Evolutionary conservation across 2,113 vertebrate genomes (phyloP), one percentile per base, ranked within the genome.

Genomic region (Ameiurus melas): DNA sequence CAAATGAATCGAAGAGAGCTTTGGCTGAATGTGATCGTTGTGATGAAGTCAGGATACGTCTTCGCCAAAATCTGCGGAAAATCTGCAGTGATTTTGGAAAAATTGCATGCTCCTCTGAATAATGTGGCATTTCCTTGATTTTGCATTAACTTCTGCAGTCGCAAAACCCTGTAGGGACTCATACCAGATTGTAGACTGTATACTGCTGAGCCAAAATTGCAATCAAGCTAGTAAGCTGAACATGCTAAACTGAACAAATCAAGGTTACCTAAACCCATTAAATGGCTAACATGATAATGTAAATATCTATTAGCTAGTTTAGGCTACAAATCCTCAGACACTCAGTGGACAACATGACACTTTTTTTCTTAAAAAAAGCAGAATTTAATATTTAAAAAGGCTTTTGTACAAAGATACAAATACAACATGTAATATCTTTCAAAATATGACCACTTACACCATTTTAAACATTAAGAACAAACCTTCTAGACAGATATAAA

Each of bases 321-420:
- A 55, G 60, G 27, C 60, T 39, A 43, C 57, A 77, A 89, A 60
- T 30, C 16, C 22, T 20, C 55, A 82, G 43, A 60, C 39, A 58
- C 10, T 60, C 53, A 75, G 20, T 36, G 36, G 85, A 68, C 58
- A 82, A 64, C 58, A 83, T 47, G 7, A 36, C 33, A n/a, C 84
- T 73, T 20, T 85, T 90, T 58, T 71, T 27, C 83, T 90, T 58
- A 14, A 77, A 83, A 90, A 90, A 85, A 84, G 87, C 90, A 88
- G 78, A 89, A 86, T 91, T 91, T 91, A 89, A 88, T 91, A 89
- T 89, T 83, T 91, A 86, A 91, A 79, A 91, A 89, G 71, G 86
- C 78, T 87, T 91, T 89, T 91, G 83, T 91, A 89, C 88, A 90
- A 87, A 84, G 77, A 80, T 87, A 89, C 87, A 91, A 91, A 88